phyloP scores from a whole-genome alignment of 2,113 vertebrate genomes.

The Crypturellus undulatus region DNA sequence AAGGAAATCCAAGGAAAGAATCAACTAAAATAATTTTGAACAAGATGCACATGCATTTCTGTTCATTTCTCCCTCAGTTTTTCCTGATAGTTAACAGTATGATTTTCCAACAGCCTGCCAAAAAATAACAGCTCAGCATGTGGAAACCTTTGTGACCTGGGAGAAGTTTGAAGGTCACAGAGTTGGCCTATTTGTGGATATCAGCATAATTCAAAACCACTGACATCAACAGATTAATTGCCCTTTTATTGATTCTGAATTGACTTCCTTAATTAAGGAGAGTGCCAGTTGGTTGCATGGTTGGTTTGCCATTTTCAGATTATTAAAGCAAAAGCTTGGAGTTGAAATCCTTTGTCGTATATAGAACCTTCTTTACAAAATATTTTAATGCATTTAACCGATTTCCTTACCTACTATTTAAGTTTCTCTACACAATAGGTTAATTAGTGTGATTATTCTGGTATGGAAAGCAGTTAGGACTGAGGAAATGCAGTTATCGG shows the following conservation, averaged over 20 bases:
- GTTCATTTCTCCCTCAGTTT: background rate
- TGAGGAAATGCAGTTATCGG: background rate
- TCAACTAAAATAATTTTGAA: background rate
- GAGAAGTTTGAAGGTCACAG: background rate
- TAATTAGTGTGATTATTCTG: background rate
- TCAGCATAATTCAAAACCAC: background rate
- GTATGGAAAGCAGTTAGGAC: background rate
- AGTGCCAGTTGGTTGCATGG: background rate
- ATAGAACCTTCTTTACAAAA: background rate
- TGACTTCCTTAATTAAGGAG: constrained; percentile 68
- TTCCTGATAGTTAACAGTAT: background rate
- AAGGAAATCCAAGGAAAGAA: background rate
- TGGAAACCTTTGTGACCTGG: background rate
- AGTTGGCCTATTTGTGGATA: background rate
- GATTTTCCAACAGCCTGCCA: background rate
- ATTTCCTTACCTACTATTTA: background rate
- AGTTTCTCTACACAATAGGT: background rate
- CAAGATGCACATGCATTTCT: background rate
- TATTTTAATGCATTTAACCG: background rate
- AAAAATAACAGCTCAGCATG: background rate
- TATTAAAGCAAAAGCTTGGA: constrained; percentile 21
- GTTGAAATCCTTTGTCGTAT: background rate
- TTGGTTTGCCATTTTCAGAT: constrained; percentile 1
- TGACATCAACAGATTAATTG: constrained; percentile 34
- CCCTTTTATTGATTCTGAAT: constrained; percentile 57